Base-by-base conservation (phyloP, 2,113 vertebrate species). In the Irena cyanogastra region DNA sequence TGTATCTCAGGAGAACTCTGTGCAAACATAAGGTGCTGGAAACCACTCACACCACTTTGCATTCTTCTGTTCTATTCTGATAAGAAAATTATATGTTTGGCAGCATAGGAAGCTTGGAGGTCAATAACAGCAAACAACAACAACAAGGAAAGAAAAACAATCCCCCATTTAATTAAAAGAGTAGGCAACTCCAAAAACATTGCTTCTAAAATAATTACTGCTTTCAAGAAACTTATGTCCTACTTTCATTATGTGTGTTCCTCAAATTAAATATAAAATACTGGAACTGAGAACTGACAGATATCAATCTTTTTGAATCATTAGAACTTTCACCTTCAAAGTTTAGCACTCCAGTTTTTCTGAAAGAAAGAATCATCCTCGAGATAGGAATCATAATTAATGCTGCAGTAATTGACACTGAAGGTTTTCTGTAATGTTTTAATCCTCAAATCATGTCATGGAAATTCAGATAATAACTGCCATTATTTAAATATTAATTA, bases 401-500 rank as follows among this genome's bases (percentile, higher is more conserved):
- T 47, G 28, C 1, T 50, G 30, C 31, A 83, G 26, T 87, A 83
- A 78, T 91, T 71, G 33, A 75, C 49, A 63, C 8, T 84, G 37
- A 75, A 50, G 13, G 7, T 77, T 84, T 94, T 30, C 39, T 44
- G 20, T 68, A 60, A 39, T 26, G 10, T 31, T 89, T 52, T 72
- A 56, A 76, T 37, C 24, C 45, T 78, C 30, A 64, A 87, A 84
- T 70, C 18, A 39, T 31, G 6, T 39, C 0, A 66, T 54, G 26
- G 24, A 87, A 84, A 69, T 47, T 44, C 42, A 44, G 49, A 52
- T 49, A 87, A 8, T 68, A 84, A 60, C 79, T 95, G 13, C 3
- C 8, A 71, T 77, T 84, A 76, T 78, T 93, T 64, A 90, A 83
- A 66, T 57, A 75, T 31, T 3, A 88, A 88, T 61, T 70, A 75